Evolutionary conservation across 2,888 invertebrate species (phyloP).

Genomic region (Trichogramma evanescens): DNA sequence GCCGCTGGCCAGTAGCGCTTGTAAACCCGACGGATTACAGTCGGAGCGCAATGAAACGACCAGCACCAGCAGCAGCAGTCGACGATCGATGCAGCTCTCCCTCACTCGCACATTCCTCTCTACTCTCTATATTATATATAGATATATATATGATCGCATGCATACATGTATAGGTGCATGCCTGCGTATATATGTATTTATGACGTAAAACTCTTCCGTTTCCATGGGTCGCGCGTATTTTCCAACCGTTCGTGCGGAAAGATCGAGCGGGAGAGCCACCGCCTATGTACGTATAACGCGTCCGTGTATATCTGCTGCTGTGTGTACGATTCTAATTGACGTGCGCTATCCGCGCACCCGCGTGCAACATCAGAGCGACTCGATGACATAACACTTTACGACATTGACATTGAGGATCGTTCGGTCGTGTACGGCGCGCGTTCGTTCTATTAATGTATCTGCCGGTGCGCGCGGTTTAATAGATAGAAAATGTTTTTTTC

Average conservation of each 20-base stretch:
- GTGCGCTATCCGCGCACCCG: background rate
- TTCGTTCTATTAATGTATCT: background rate
- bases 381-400: conserved; percentile 18
- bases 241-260: no score
- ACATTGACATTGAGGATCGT: conserved; percentile 19
- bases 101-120: background rate
- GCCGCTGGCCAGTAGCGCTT: conserved; percentile 4
- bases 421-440: conserved; percentile 6
- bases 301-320: no score
- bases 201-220: no score
- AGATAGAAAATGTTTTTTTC: no score
- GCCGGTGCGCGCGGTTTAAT: no score
- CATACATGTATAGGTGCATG: no score
- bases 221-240: no score
- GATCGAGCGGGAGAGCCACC: no score
- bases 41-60: conserved; percentile 24
- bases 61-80: background rate
- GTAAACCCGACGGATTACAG: conserved; percentile 23
- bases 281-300: no score
- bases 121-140: no score
- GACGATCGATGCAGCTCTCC: background rate
- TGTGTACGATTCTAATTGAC: background rate
- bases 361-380: background rate
- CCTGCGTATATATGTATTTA: no score
- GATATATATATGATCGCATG: no score